These are phyloP conservation scores for Muschampia plurimacula DNA, from an alignment of 2,888 invertebrate genomes.

Conservation along the genomic window DNA sequence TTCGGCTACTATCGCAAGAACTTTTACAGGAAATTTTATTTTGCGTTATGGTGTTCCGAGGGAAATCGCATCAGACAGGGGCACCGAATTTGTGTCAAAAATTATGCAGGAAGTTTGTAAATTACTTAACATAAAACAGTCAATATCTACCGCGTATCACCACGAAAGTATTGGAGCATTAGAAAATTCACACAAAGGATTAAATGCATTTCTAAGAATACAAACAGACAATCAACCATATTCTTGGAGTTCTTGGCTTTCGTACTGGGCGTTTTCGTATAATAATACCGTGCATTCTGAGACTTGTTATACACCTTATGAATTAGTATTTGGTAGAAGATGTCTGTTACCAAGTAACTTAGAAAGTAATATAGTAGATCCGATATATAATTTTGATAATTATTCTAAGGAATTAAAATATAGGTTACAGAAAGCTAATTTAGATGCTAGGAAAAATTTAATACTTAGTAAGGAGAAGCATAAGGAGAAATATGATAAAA, in stretches of 20 bases:
- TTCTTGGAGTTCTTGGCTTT: too few species aligned
- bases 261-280: not conserved
- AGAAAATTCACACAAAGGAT: too few species aligned
- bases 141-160: too few species aligned
- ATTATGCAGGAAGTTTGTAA: not conserved
- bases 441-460: conserved; percentile 5
- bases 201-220: too few species aligned
- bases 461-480: not conserved
- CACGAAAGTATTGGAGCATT: too few species aligned
- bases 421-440: not conserved
- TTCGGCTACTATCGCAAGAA: not conserved
- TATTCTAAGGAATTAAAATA: not conserved
- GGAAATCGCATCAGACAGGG: not conserved
- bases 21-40: not conserved
- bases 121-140: not conserved
- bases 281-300: conserved; percentile 3
- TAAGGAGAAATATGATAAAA: not conserved
- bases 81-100: not conserved
- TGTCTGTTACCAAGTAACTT: not conserved
- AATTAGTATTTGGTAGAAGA: not conserved
- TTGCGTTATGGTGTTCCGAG: not conserved
- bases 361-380: not conserved
- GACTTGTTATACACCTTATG: conserved; percentile 3
- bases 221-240: too few species aligned
- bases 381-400: not conserved